Conservation (phyloP, 2,888 invertebrate species). For the Pyrocoelia pectoralis region DNA sequence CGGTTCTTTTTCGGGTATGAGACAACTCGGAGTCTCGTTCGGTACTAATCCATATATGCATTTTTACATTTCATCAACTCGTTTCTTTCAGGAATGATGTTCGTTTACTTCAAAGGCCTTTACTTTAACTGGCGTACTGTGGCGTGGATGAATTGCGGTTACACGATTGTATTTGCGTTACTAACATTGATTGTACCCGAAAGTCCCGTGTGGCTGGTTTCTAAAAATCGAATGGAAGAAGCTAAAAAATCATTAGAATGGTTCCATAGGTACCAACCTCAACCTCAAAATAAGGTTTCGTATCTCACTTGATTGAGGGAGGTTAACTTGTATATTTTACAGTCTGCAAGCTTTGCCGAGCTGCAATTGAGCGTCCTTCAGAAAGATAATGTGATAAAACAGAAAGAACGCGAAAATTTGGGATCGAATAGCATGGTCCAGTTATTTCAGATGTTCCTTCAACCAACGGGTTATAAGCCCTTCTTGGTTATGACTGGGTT, state of each 20-base stretch:
- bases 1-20: constrained; percentile 66
- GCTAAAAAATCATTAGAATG: constrained; percentile 63
- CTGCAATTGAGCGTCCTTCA: constrained; percentile 62
- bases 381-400: constrained; percentile 63
- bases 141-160: constrained; percentile 63
- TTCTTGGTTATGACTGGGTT: constrained; percentile 64
- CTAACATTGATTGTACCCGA: constrained; percentile 63
- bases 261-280: constrained; percentile 53
- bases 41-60: background rate
- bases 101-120: constrained; percentile 64
- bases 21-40: constrained; percentile 57
- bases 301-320: constrained; percentile 41
- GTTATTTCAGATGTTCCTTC: constrained; percentile 60
- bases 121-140: constrained; percentile 63
- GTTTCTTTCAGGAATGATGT: constrained; percentile 61
- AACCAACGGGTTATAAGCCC: constrained; percentile 68
- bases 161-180: constrained; percentile 60
- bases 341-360: constrained; percentile 59
- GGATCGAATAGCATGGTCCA: constrained; percentile 53
- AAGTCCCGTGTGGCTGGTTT: constrained; percentile 66
- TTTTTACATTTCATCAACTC: background rate
- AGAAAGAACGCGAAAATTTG: constrained; percentile 53
- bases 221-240: constrained; percentile 63
- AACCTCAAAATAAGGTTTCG: constrained; percentile 57
- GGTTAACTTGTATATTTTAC: constrained; percentile 47